Evolutionary conservation across 35 echinoderm and acorn worm genomes (phyloP), one percentile per base, ranked within the genome.

Genomic region (Lytechinus pictus): DNA sequence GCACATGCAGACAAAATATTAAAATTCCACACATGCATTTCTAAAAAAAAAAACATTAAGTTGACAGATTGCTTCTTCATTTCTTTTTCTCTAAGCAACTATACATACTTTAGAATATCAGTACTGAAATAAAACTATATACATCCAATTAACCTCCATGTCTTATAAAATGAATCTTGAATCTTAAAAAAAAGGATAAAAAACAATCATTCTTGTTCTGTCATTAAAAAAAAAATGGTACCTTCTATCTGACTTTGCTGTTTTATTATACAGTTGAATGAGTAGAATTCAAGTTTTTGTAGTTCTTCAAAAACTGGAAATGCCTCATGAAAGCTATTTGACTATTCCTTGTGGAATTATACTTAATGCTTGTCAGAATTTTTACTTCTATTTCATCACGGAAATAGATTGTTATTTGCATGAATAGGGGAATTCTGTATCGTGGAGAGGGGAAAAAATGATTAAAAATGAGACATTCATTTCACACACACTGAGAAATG

Each of bases 101-200:
- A 79, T 79, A 79, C 66, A 79, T 79, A 24, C 66, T 79, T 79
- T 79, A 79, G n/a, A 79, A 79, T 79, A 79, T 79, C 19, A 79
- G 66, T 79, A 79, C 66, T 79, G 66, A 79, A 79, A 79, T 79
- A 7, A 79, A 24, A 79, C 19, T 79, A 79, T 79, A 24, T 79
- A 79, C 66, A 79, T 71, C 61, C 19, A 71, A 71, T 16, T 24
- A 13, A 9, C 9, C 24, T 21, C n/a, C 16, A 24, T 79, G 14
- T 79, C 33, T 79, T 79, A n/a, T 58, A 79, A 79, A 79, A 44
- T 44, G 33, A 44, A 44, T 44, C 33, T 44, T 44, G 33, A 44
- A 44, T 44, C 33, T 44, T 44, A 44, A 79, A 79, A 72, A 24
- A 5, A 16, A 79, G 66, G 66, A 79, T 79, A 24, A 79, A n/a